These are phyloP conservation scores for Rissa tridactyla DNA, from an alignment of 2,113 vertebrate species.

Conservation along the genomic window DNA sequence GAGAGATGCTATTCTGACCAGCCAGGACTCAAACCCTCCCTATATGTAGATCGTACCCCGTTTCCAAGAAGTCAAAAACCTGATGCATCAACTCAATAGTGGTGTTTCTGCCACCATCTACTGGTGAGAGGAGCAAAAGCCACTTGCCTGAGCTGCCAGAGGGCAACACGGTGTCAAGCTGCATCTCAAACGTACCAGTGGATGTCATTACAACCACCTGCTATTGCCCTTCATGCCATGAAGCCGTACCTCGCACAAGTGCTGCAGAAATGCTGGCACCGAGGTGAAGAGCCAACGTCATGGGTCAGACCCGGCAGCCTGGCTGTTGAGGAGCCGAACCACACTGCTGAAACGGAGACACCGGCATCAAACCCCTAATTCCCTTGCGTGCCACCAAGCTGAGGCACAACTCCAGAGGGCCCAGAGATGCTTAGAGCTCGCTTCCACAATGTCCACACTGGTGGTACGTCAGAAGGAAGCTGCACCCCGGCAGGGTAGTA, in stretches of 20 bases:
- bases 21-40: background rate
- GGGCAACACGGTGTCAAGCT: background rate
- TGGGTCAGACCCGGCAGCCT: background rate
- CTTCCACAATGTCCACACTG: rapidly evolving
- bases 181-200: rapidly evolving
- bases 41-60: too few relatives aligned
- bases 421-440: background rate
- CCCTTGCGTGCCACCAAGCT: background rate
- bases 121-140: background rate
- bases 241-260: rapidly evolving
- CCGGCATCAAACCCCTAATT: background rate
- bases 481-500: background rate
- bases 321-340: background rate
- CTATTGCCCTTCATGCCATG: background rate
- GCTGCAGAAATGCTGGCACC: background rate
- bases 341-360: rapidly evolving
- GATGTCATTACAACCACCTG: background rate
- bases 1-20: background rate
- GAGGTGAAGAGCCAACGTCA: background rate
- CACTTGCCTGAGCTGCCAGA: background rate
- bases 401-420: background rate
- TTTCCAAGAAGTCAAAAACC: background rate
- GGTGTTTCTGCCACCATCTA: background rate
- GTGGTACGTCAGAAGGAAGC: rapidly evolving
- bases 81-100: background rate